phyloP scores from a whole-genome alignment of 2,888 invertebrate genomes.

The Merodon equestris region DNA sequence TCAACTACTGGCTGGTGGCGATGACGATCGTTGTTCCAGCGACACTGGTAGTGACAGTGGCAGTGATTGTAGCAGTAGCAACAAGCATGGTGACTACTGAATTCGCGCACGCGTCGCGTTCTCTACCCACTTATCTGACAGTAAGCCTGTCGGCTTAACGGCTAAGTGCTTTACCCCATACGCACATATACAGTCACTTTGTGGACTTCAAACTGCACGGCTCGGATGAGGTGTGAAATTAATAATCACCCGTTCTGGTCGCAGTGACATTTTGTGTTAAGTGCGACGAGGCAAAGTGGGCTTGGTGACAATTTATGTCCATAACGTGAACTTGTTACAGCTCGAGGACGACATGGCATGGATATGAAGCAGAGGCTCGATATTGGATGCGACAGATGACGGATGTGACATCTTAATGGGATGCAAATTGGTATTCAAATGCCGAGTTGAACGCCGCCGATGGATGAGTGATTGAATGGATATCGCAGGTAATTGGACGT shows the following conservation, averaged over 20 bases:
- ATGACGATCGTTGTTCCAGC: too few species aligned
- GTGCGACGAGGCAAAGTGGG: conserved; percentile 24
- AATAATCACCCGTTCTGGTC: conserved; percentile 59
- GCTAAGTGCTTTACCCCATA: conserved; percentile 37
- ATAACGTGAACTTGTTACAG: neutral
- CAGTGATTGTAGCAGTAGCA: too few species aligned
- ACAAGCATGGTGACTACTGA: neutral
- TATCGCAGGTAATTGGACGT: conserved; percentile 31
- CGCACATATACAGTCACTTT: too few species aligned
- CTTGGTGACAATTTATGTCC: conserved; percentile 7
- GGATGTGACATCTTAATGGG: conserved; percentile 66
- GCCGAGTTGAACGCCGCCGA: conserved; percentile 35
- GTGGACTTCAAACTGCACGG: conserved; percentile 1
- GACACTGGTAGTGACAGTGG: too few species aligned
- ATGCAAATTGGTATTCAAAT: conserved; percentile 66
- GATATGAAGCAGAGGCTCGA: neutral
- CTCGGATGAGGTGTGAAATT: conserved; percentile 65
- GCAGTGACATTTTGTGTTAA: conserved; percentile 64
- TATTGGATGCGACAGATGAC: conserved; percentile 59
- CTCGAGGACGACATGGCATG: too few species aligned
- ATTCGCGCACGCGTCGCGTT: conserved; percentile 23
- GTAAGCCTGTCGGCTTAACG: conserved; percentile 63
- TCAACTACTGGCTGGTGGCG: conserved; percentile 45
- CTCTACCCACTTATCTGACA: conserved; percentile 63
- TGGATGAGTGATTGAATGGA: conserved; percentile 60